Evolutionary conservation across 2,888 invertebrate genomes (phyloP).

Genomic region (Acanthosepion pharaonis): DNA sequence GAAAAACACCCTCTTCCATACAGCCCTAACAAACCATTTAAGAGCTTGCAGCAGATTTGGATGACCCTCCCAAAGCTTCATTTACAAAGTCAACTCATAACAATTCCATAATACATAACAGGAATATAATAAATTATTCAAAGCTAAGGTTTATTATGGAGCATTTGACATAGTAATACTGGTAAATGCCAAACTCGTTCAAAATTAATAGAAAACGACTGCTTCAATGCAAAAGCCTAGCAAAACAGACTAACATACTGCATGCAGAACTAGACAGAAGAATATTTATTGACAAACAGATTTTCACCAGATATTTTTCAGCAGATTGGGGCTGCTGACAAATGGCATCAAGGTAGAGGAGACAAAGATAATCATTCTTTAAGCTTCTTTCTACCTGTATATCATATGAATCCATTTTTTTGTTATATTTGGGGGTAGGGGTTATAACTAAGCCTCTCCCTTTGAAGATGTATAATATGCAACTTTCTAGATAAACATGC

Average conservation of each 20-base stretch:
- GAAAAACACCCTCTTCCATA: too few species aligned
- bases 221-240: not conserved
- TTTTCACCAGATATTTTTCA: not conserved
- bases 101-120: too few species aligned
- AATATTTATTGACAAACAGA: not conserved
- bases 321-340: not conserved
- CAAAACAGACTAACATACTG: not conserved
- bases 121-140: not conserved
- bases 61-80: too few species aligned
- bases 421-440: too few species aligned
- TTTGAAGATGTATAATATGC: constrained; percentile 9
- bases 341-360: not conserved
- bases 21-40: too few species aligned
- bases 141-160: not conserved
- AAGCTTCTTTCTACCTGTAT: not conserved
- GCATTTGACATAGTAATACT: too few species aligned
- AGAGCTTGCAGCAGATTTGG: too few species aligned
- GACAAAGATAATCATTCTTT: not conserved
- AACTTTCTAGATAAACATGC: not conserved
- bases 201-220: not conserved
- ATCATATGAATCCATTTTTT: not conserved
- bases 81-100: too few species aligned
- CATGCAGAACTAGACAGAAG: not conserved
- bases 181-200: not conserved
- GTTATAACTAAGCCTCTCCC: not conserved